Percentiles rank a stretch among this genome's conserved stretches.
Conservation (phyloP, 2,888 invertebrate species). For the Alitta virens region DNA sequence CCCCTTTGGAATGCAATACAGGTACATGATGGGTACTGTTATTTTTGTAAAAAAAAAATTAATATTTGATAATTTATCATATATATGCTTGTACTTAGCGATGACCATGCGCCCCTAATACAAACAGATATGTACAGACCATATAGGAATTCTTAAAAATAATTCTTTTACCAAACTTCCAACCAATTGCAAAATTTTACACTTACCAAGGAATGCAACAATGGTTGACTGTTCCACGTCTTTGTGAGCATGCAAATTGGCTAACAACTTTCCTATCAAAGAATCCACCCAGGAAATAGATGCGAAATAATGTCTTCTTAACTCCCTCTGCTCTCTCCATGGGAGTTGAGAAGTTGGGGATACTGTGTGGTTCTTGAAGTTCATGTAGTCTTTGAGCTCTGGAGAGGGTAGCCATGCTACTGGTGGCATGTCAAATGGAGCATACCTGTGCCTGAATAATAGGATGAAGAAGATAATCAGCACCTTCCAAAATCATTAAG, state of each 20-base stretch:
- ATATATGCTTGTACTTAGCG: too few relatives aligned
- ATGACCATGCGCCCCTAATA: too few relatives aligned
- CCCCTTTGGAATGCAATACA: too few relatives aligned
- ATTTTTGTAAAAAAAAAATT: too few relatives aligned
- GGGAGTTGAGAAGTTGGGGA: conserved; percentile 31
- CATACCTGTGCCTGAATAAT: conserved; percentile 28
- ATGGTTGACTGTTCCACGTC: conserved; percentile 31
- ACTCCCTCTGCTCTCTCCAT: conserved; percentile 19
- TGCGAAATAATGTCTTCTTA: conserved; percentile 36
- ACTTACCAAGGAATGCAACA: conserved; percentile 28
- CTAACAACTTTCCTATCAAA: conserved; percentile 29
- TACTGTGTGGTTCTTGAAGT: conserved; percentile 19
- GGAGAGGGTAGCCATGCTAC: conserved; percentile 30
- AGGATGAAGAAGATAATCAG: too few relatives aligned
- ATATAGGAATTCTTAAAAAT: too few relatives aligned
- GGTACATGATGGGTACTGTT: too few relatives aligned
- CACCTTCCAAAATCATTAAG: too few relatives aligned
- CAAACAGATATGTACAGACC: too few relatives aligned
- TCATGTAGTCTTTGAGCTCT: conserved; percentile 26
- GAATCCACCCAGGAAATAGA: conserved; percentile 31
- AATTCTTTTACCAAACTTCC: too few relatives aligned
- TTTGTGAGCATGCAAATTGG: conserved; percentile 24
- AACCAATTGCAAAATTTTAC: too few relatives aligned
- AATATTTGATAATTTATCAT: too few relatives aligned
- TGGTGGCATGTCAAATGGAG: conserved; percentile 29